Evolutionary conservation across 2,888 invertebrate genomes (phyloP).

Genomic region (Ernsta delagoae): DNA sequence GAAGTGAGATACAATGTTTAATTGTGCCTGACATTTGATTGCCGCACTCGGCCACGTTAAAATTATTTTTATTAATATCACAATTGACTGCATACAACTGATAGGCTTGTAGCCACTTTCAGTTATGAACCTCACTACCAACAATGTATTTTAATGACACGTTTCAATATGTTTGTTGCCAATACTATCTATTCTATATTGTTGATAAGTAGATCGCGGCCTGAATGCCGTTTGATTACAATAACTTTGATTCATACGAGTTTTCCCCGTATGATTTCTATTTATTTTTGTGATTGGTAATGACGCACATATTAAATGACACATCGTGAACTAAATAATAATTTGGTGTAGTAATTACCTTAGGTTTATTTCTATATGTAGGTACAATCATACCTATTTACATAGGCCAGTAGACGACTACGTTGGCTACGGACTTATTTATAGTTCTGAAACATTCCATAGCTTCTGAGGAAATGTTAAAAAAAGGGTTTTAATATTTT

Average conservation of each 20-base stretch:
- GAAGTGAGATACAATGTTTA: slow-evolving; percentile 68
- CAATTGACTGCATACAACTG: slow-evolving; percentile 7
- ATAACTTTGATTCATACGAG: background rate
- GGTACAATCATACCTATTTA: too few relatives aligned
- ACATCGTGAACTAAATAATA: too few relatives aligned
- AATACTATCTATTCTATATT: background rate
- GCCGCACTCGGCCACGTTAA: slow-evolving; percentile 43
- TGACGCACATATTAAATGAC: too few relatives aligned
- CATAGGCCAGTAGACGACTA: too few relatives aligned
- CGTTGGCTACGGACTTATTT: too few relatives aligned
- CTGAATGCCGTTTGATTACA: background rate
- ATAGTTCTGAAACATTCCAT: too few relatives aligned
- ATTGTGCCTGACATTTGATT: slow-evolving; percentile 65
- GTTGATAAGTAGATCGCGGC: slow-evolving; percentile 8
- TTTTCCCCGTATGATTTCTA: background rate
- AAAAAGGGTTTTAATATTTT: too few relatives aligned
- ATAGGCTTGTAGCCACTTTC: background rate
- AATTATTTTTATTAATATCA: slow-evolving; percentile 40
- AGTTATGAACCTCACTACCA: background rate
- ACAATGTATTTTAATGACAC: slow-evolving; percentile 9
- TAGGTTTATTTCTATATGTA: too few relatives aligned
- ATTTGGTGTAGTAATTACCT: too few relatives aligned
- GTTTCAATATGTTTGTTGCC: background rate
- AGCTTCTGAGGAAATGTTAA: too few relatives aligned
- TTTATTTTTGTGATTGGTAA: background rate